Base-by-base conservation (phyloP, 2,113 vertebrate genomes). In the Halcyon senegalensis region DNA sequence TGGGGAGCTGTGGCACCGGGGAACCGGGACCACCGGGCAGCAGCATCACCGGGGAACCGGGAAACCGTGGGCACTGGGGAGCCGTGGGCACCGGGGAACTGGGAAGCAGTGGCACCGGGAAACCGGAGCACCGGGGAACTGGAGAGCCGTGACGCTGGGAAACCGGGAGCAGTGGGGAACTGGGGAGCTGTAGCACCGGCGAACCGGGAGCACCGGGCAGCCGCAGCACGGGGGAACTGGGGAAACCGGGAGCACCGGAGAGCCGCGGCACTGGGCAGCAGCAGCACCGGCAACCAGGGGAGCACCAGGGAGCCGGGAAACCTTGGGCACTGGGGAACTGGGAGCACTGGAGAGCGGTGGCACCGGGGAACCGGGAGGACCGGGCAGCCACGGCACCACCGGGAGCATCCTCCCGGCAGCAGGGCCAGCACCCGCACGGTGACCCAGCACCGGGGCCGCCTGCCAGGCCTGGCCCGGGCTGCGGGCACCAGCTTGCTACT, bases 261-360 rank as follows among this genome's bases (percentile, higher is more conserved):
- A 37, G 35, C 35, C 35, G 24, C 13, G 59, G 24, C 25, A 27
- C 51, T 6, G 51, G 15, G 51, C 51, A 48, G 48, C 48, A 20
- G 48, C 48, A 53, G 14, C 51, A 27, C 51, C 15, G 51, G 25
- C 25, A 53, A 53, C 13, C 51, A 3, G 51, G 51, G 51, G 51
- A 27, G n/a, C 3, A 24, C 30, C 2, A 25, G 24, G 48, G 24
- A 24, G 48, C 21, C 48, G 24, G 48, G n/a, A 10, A 76, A 30
- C 7, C 0, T 2, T 23, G 50, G 43, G 59, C 14, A 62, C 39
- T 2, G 43, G 64, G 68, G 1, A 53, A 24, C 48, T 1, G 6
- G 12, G 39, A 8, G 9, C 37, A 69, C 43, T 9, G 21, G 66
- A 19, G 5, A 50, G 21, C 48, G 7, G 3, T 10, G 8, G n/a